phyloP scores from a whole-genome alignment of 2,113 vertebrate species.

The Zosterops japonicus region DNA sequence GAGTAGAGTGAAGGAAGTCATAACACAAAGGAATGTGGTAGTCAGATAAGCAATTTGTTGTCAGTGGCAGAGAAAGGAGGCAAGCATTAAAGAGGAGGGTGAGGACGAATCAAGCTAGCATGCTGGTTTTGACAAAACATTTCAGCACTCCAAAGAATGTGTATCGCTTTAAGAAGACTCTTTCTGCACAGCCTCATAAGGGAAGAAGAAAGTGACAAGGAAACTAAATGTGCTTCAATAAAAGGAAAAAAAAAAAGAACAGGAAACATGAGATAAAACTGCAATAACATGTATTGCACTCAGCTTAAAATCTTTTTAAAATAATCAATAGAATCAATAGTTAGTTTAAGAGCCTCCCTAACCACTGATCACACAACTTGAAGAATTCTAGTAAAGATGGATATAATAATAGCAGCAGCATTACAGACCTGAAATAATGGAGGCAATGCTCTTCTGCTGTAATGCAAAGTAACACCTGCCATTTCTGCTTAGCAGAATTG shows the following conservation, averaged over 20 bases:
- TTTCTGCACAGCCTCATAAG: not conserved
- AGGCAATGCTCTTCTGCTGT: not conserved
- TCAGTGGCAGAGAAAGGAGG: not conserved
- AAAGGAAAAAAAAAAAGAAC: not conserved
- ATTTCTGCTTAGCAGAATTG: not conserved
- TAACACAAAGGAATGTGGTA: not conserved
- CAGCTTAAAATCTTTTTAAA: not conserved
- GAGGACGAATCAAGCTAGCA: not conserved
- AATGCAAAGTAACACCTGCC: conserved; percentile 1
- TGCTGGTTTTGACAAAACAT: not conserved
- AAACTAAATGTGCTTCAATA: not conserved
- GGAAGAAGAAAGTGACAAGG: not conserved
- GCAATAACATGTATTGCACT: not conserved
- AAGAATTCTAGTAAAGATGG: not conserved
- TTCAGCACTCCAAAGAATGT: not conserved
- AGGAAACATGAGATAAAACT: not conserved
- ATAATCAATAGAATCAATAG: conserved; percentile 6
- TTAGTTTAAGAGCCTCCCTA: not conserved
- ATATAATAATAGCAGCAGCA: not conserved
- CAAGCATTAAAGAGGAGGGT: not conserved
- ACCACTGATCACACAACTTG: not conserved
- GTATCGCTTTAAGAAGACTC: not conserved
- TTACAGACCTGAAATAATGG: not conserved
- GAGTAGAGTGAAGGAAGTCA: not conserved
- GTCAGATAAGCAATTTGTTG: not conserved